A percentile compares a stretch with the other conserved stretches of the same genome.
Evolutionary conservation across 64 coral and sea anemone species (phyloP).

Genomic region (Dendrophyllia cribrosa): DNA sequence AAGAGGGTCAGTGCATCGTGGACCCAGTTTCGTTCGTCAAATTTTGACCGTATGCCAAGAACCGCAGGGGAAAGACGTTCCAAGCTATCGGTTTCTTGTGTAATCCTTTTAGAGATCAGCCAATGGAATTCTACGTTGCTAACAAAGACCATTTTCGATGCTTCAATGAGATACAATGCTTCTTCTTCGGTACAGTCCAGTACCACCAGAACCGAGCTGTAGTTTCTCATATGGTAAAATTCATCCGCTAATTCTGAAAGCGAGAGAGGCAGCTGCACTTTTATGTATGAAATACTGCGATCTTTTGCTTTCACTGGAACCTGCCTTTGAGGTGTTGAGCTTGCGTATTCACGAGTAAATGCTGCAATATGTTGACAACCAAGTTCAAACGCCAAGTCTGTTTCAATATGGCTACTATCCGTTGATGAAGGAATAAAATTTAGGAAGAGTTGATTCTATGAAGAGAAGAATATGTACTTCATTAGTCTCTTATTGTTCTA

Average conservation of each 20-base stretch:
- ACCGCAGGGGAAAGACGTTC: not conserved
- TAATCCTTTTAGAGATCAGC: not conserved
- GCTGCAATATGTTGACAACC: not conserved
- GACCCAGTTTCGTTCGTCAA: not conserved
- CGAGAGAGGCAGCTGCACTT: not conserved
- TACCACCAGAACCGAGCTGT: constrained; percentile 1
- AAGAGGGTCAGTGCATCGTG: not conserved
- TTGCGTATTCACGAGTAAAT: not conserved
- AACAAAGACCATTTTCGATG: not conserved
- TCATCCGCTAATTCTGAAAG: no score
- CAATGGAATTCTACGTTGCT: not conserved
- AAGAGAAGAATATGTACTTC: not conserved
- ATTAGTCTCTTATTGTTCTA: no score
- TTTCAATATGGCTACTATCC: not conserved
- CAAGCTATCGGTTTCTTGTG: not conserved
- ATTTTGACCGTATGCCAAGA: not conserved
- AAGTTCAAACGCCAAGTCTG: not conserved
- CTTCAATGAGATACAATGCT: not conserved
- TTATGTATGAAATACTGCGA: not conserved
- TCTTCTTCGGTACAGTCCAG: not conserved
- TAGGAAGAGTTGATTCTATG: not conserved
- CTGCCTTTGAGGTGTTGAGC: not conserved
- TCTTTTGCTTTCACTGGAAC: not conserved
- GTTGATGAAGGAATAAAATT: not conserved
- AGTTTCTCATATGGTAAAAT: not conserved